Conservation (phyloP, 1,140 invertebrate species). For the Triops cancriformis region DNA sequence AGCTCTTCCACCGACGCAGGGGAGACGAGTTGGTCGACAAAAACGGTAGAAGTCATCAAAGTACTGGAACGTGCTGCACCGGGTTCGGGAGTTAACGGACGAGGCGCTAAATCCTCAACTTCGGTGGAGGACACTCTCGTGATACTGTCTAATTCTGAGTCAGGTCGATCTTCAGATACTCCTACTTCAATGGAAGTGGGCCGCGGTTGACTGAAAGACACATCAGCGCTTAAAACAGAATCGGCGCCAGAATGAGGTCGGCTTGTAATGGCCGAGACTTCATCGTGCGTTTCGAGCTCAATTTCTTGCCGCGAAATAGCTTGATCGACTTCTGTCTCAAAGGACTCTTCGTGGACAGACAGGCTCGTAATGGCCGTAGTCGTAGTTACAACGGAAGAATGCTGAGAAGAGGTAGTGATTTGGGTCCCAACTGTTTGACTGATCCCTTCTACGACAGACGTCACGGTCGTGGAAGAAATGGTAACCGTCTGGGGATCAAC, state of each 20-base stretch:
- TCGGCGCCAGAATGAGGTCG: background rate
- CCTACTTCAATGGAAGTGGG: conserved; percentile 35
- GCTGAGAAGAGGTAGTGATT: conserved; percentile 44
- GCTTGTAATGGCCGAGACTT: background rate
- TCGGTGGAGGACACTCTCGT: background rate
- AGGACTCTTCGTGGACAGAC: conserved; percentile 34
- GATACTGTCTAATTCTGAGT: conserved; percentile 40
- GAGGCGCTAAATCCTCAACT: conserved; percentile 39
- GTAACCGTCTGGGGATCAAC: conserved; percentile 28
- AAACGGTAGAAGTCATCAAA: background rate
- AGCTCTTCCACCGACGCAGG: background rate
- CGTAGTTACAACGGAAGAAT: conserved; percentile 36
- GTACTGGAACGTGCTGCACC: conserved; percentile 22
- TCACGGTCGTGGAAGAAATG: conserved; percentile 46
- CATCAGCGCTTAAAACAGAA: background rate
- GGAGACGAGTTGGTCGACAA: conserved; percentile 25
- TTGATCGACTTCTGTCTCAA: conserved; percentile 41
- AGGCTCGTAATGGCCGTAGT: conserved; percentile 31
- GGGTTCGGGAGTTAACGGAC: conserved; percentile 46
- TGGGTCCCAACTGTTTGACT: conserved; percentile 46
- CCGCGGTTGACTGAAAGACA: conserved; percentile 31
- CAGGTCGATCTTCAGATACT: conserved; percentile 40
- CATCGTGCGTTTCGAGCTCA: background rate
- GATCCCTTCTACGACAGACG: conserved; percentile 43
- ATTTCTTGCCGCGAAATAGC: conserved; percentile 30